Base-by-base conservation (phyloP, 2,888 invertebrate genomes). In the Endomychus coccineus region DNA sequence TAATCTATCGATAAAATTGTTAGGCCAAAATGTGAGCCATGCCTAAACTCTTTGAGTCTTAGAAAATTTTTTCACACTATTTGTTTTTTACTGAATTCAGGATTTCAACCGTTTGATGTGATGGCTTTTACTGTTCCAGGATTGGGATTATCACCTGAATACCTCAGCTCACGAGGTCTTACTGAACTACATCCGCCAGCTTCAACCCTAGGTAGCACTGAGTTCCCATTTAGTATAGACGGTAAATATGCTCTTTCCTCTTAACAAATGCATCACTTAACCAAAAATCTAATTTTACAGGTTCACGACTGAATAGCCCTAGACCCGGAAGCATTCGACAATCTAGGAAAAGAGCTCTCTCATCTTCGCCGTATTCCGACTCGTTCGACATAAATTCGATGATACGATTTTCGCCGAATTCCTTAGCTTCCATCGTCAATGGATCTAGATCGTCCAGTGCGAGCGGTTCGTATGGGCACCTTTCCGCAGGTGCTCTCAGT, bases 391-490 rank as follows among this genome's bases (percentile, higher is more conserved):
- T 96, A 58, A 92, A 92, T 58, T 91, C 92, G 35, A 86, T 96
- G 74, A 95, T 96, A 51, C 78, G 95, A 41, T 92, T 92, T 52
- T 94, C 94, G 4, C 95, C 95, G 3, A 89, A 90, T 52, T 91
- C 92, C 14, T 69, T 96, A 49, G 87, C 81, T 6, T 81, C 83
- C 29, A 75, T 83, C 48, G 80, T 83, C 49, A 83, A 83, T 58
- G 83, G 89, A 11, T 90, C 90, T 1, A 72, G 91, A 46, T 86
- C 88, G 42, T 87, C 87, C 10, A 83, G 88, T 16, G 87, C 89
- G 3, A 92, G 92, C 54, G 95, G 95, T 27, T 94, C 94, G 44
- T 95, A 95, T 72, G 95, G 95, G 12, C 96, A 96, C 70, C 77
- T 96, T 46, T 92, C 94, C 46, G 94, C 94, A 51, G 90, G 83